Base-by-base conservation (phyloP, 2,113 vertebrate species). In the Microcebus tavaratra region DNA sequence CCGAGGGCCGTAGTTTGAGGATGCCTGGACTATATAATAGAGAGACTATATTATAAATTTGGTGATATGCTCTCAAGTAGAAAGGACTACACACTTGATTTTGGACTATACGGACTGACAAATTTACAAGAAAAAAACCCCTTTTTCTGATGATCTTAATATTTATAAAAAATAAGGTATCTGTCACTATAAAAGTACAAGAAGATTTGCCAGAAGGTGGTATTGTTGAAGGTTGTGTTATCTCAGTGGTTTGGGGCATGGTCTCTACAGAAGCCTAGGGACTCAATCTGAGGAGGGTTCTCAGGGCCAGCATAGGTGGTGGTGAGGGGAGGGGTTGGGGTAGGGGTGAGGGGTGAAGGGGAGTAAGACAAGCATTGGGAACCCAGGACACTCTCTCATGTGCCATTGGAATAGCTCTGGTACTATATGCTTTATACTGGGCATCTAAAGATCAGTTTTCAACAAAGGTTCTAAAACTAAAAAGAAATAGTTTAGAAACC, bases 151-250 rank as follows among this genome's bases (percentile, higher is more conserved):
- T 72, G 55, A 94, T 55, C 88, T 70, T 86, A 91, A 70, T 97
- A 81, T 95, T 93, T 97, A 67, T 96, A 70, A 97, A 96, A 94
- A 96, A 50, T 90, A 96, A 97, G 92, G 39, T 97, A 76, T 97
- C 93, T 96, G 85, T 93, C 91, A 94, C 82, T 23, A 68, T 85
- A 85, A 96, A 95, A 48, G 45, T 96, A 59, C 96, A 95, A 93
- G 88, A 94, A 95, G 95, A 97, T 91, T 88, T 94, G 63, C 93
- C 92, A 95, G 94, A 95, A 90, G 86, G 27, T 96, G 90, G 90
- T 91, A 55, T 55, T 55, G 18, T 55, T 18, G 53, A 55, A 55
- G 53, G 17, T 1, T 55, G 5, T 55, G 87, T 97, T 80, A 67
- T 97, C 96, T 97, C 90, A 79, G 18, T 53, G 55, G 29, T 72